Percentiles rank a stretch among this genome's conserved stretches.
phyloP scores from a whole-genome alignment of 2,797 vertebrate genomes.

The Clarias platycephalus region DNA sequence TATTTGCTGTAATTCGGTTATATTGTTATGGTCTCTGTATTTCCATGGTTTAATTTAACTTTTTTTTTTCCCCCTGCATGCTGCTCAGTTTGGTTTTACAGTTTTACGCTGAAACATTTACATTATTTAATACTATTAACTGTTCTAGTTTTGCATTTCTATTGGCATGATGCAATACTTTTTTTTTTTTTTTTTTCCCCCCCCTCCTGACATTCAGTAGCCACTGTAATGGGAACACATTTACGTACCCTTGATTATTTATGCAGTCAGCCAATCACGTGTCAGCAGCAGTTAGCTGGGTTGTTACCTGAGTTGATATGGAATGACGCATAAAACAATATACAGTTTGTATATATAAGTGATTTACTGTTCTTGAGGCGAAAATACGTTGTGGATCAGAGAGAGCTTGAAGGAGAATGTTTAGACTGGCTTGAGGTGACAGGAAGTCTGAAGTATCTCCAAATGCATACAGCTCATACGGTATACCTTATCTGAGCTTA shows the following conservation, averaged over 20 bases:
- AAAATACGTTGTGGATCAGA: neutral
- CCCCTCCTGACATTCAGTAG: neutral
- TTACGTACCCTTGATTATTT: neutral
- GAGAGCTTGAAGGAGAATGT: neutral
- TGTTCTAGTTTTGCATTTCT: neutral
- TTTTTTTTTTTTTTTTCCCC: neutral
- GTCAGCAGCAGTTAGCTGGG: no score
- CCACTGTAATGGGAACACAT: no score
- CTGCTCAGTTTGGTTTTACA: no score
- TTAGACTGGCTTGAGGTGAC: neutral
- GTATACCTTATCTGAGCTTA: no score
- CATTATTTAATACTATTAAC: neutral
- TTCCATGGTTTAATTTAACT: neutral
- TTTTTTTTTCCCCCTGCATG: neutral
- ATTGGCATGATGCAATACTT: neutral
- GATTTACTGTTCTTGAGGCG: neutral
- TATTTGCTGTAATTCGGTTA: conserved; percentile 5
- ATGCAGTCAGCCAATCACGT: neutral
- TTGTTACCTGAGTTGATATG: neutral
- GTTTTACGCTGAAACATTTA: neutral
- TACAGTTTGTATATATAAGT: no score
- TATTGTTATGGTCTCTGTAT: neutral
- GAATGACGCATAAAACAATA: neutral
- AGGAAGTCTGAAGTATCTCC: neutral
- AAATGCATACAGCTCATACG: neutral